Percentiles rank a stretch among this genome's conserved stretches.
phyloP scores from a whole-genome alignment of 2,113 vertebrate genomes.

The Meriones unguiculatus region DNA sequence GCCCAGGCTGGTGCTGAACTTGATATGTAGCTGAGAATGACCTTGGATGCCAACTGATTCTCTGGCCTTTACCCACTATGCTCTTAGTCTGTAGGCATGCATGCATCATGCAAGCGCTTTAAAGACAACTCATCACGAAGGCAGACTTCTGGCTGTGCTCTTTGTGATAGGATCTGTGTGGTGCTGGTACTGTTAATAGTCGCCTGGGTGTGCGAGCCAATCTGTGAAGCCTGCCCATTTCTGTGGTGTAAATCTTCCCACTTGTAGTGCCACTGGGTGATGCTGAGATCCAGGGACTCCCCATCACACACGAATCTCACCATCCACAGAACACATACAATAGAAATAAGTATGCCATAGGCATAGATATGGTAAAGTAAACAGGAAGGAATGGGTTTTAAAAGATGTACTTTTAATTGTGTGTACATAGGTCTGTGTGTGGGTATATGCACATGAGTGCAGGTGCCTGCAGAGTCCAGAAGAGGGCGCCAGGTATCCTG shows the following conservation, averaged over 20 bases:
- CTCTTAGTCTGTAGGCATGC: not conserved
- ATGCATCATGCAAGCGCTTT: not conserved
- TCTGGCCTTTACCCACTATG: not conserved
- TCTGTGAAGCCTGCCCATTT: not conserved
- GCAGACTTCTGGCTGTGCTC: not conserved
- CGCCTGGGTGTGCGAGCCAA: not conserved
- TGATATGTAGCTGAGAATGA: not conserved
- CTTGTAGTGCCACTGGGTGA: not conserved
- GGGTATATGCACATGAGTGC: not conserved
- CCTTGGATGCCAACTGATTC: not conserved
- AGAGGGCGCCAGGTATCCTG: not conserved
- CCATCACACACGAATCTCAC: not conserved
- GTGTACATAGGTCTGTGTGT: not conserved
- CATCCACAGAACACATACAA: not conserved
- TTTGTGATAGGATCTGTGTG: not conserved
- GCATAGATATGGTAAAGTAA: not conserved
- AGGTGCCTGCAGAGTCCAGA: not conserved
- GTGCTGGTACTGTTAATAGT: not conserved
- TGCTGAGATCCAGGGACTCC: not conserved
- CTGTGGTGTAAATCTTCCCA: not conserved
- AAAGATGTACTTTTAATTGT: not conserved
- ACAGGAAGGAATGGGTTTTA: not conserved
- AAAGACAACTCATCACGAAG: not conserved
- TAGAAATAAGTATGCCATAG: not conserved
- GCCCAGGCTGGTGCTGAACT: not conserved